Base-by-base conservation (phyloP, 2,113 vertebrate genomes). In the Carassius carassius region DNA sequence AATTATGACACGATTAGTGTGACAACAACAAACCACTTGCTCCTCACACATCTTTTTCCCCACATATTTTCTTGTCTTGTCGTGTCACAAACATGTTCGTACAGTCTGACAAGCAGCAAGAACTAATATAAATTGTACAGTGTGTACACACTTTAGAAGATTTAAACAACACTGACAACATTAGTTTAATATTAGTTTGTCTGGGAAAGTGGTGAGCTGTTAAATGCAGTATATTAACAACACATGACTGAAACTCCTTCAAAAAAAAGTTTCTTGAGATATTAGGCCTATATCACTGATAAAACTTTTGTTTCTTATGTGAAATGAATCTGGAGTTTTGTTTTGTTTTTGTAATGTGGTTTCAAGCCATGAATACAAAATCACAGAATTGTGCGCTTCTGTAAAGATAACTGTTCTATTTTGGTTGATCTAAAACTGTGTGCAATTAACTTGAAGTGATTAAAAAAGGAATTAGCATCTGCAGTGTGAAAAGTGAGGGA, bases 381-480 rank as follows among this genome's bases (percentile, higher is more conserved):
- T n/a, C 41, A 44, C 41, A 11, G 44, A 44, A 74, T 14, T 49
- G 72, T 74, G 23, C 7, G n/a, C n/a, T 23, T 23, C 13, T 49
- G 72, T 25, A 74, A 25, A 25, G 47, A 49, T 49, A 74, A 49
- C 41, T 23, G n/a, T 23, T 74, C n/a, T 25, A 49, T 74, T 47
- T 74, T 49, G 10, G 14, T 8, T 16, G 44, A 49, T 74, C 25
- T 49, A 74, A 74, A 49, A 49, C 0, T 13, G n/a, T 49, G 8
- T 25, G 41, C 72, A 49, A 74, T 74, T 49, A 74, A 74, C 41
- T 74, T 74, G 41, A 74, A 44, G 37, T 1, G 70, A 74, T 41
- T 41, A 41, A 74, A 74, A 74, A 74, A 41, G 70, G 72, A 74
- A 49, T 74, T 74, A 74, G n/a, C 41, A 23, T 74, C 72, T 74